These are phyloP conservation scores for Acanthurus tractus DNA, from an alignment of 2,797 vertebrate genomes.

Conservation along the genomic window DNA sequence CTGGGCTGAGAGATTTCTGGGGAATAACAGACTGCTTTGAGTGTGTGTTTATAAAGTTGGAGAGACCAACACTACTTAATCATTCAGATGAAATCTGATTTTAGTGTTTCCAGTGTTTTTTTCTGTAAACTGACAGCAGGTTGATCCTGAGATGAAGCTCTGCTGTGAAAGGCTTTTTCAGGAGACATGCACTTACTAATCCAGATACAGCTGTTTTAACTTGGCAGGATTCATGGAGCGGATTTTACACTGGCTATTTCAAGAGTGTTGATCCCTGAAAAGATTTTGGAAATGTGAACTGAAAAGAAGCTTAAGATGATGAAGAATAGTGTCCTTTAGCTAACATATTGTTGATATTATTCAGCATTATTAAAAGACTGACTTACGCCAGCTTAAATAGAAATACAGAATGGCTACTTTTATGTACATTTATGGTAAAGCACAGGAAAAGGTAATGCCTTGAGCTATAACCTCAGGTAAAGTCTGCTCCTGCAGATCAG, in stretches of 20 bases:
- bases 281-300: slow-evolving; percentile 69
- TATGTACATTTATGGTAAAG: no score
- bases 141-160: slow-evolving; percentile 39
- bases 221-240: slow-evolving; percentile 64
- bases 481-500: no score
- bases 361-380: no score
- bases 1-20: slow-evolving; percentile 84
- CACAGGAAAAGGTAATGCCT: no score
- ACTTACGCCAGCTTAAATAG: no score
- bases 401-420: no score
- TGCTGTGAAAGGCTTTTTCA: slow-evolving; percentile 60
- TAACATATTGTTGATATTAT: no score
- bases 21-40: slow-evolving; percentile 56
- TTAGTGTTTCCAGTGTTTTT: background rate
- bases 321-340: no score
- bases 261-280: slow-evolving; percentile 69
- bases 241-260: slow-evolving; percentile 78
- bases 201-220: slow-evolving; percentile 59
- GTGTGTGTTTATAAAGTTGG: background rate
- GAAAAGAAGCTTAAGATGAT: slow-evolving; percentile 26
- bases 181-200: slow-evolving; percentile 63
- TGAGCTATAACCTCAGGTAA: no score
- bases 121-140: slow-evolving; percentile 15
- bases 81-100: background rate
- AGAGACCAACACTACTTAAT: background rate